Base-by-base conservation (phyloP, 2,113 vertebrate species). In the Aphelocoma coerulescens region DNA sequence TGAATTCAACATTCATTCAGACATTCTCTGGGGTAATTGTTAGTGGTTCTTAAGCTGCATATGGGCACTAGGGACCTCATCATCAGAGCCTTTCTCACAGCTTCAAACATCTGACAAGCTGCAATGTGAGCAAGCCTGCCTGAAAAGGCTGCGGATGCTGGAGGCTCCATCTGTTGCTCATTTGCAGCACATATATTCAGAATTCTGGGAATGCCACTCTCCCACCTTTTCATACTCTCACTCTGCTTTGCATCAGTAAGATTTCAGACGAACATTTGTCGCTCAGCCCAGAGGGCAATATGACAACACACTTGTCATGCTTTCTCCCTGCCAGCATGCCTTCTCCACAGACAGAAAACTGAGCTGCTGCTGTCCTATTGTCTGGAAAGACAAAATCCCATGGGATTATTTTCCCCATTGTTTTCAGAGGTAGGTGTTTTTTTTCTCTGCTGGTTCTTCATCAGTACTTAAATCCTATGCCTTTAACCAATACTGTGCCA, bases 161-260 rank as follows among this genome's bases (percentile, higher is more conserved):
- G 17, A 74, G 41, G 61, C 35, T 90, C 88, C 90, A 84, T 96
- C 82, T 96, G 90, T 94, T 81, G 49, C 55, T 94, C 46, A 0
- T 84, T 95, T 68, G 4, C 90, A 92, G 79, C 82, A 88, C 68
- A 46, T 90, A 59, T 59, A 94, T 82, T 67, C 76, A 90, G 63
- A 33, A 83, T 77, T 86, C 27, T 1, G 4, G 83, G 72, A 96
- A 81, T 61, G 68, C 85, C 72, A 63, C 43, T 88, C 32, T 84
- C 59, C 33, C 57, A 77, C 68, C 75, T 93, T 93, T 84, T 71
- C 57, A 22, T 63, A 19, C 39, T 81, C 48, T 77, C 18, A 4
- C 22, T 18, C 35, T 74, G 52, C 59, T 80, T 37, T 75, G 28
- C 57, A 61, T 52, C 0, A 0, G 6, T 48, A 55, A 72, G 65